Conservation (phyloP, 2,888 invertebrate genomes). For the Ceraclea dissimilis region DNA sequence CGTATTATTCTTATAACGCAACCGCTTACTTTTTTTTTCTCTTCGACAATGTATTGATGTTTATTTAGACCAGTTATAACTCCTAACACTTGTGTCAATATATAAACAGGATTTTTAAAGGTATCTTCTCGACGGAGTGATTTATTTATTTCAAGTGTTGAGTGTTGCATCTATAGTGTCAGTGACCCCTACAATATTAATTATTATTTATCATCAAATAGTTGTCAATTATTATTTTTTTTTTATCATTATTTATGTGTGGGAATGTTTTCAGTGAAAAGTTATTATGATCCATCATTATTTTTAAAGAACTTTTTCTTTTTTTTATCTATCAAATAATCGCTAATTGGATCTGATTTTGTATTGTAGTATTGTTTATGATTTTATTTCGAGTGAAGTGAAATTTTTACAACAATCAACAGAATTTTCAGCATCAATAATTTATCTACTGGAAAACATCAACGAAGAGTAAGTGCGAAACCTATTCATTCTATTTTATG, state of each 20-base stretch:
- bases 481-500: not conserved
- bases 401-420: not conserved
- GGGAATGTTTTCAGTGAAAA: no score
- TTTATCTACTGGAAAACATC: not conserved
- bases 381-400: not conserved
- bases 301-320: no score
- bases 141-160: not conserved
- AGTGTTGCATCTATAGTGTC: no score
- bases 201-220: not conserved
- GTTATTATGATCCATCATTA: no score
- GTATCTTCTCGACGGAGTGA: not conserved
- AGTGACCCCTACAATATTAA: not conserved
- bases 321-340: not conserved
- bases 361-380: not conserved
- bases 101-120: not conserved
- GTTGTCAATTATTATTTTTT: not conserved
- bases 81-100: not conserved
- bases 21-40: not conserved
- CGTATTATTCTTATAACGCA: not conserved
- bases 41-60: not conserved
- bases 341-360: not conserved
- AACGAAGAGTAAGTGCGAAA: not conserved
- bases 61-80: not conserved
- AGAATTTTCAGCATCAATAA: no score
- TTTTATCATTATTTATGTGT: not conserved